Evolutionary conservation across 2,888 invertebrate genomes (phyloP).

Genomic region (Sphecodes monilicornis): DNA sequence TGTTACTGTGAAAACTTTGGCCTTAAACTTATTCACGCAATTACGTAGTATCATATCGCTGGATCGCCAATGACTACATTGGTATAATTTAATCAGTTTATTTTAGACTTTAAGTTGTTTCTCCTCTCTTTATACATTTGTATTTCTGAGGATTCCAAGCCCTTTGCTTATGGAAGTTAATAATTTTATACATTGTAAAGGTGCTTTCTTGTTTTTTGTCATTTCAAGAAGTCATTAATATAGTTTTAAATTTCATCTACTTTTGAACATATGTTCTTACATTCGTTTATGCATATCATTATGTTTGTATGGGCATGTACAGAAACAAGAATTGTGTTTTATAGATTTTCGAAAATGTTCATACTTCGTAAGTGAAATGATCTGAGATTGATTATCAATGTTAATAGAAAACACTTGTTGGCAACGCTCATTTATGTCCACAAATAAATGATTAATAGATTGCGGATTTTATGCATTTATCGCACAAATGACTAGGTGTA

Average conservation of each 20-base stretch:
- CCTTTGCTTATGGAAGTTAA: neutral
- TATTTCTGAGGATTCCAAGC: neutral
- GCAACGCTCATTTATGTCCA: too few species aligned
- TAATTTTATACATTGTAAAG: neutral
- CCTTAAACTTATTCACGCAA: neutral
- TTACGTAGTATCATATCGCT: neutral
- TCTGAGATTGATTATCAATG: too few species aligned
- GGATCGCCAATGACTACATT: neutral
- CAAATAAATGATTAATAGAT: too few species aligned
- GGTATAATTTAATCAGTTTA: neutral
- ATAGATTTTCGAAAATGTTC: neutral
- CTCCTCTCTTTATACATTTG: neutral
- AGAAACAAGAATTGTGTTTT: neutral
- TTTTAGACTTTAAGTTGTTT: neutral
- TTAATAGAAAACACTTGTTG: too few species aligned
- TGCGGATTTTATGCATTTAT: too few species aligned
- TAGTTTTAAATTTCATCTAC: neutral
- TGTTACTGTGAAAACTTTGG: conserved; percentile 24
- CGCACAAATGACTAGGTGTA: too few species aligned
- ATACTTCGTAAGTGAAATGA: neutral
- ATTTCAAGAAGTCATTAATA: too few species aligned
- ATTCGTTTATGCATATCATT: neutral
- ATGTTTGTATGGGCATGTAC: neutral
- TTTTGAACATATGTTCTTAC: neutral
- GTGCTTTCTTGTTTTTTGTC: too few species aligned